Evolutionary conservation across 1,140 invertebrate species (phyloP), one percentile per base, ranked within the genome.

Genomic region (Oryctes rhinoceros): DNA sequence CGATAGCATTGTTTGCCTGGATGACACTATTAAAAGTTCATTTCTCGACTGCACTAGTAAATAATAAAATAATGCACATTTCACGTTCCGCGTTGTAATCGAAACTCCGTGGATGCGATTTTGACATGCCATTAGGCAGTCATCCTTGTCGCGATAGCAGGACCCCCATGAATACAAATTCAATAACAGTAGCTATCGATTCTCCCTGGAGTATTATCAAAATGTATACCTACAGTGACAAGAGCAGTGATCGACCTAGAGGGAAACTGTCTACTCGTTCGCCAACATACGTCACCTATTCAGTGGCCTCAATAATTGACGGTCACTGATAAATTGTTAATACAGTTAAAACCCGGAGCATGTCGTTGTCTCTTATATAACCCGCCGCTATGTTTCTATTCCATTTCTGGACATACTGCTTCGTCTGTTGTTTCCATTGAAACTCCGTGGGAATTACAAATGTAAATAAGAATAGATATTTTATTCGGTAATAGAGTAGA

Each of bases 321-420:
- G 74, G 74, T 35, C 44, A n/a, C 74, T 76, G 74, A 76, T 76
- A 76, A 76, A 76, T 76, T 76, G 20, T 44, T 76, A 76, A 76
- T 76, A 76, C 44, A 48, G n/a, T 76, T 76, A 76, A 76, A 76
- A 76, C 39, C 74, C 9, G 39, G 39, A 48, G 74, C 74, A 35
- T 76, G 74, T 76, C 39, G 74, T 47, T 76, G 44, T 76, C 74
- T 39, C 37, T 76, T 76, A 1, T 44, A 76, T 76, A 76, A 76
- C 44, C 44, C 74, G 47, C 47, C 15, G 44, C 7, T 4, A 10
- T 30, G 3, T 6, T 76, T 76, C 74, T 44, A 76, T 44, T 44
- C 74, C 37, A 76, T 76, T 76, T 76, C 30, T 1, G 13, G 4
- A 11, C 37, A n/a, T 18, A 48, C 35, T 30, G 39, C 65, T 67